Evolutionary conservation across 64 coral and sea anemone genomes (phyloP).

Genomic region (Montipora cactus): DNA sequence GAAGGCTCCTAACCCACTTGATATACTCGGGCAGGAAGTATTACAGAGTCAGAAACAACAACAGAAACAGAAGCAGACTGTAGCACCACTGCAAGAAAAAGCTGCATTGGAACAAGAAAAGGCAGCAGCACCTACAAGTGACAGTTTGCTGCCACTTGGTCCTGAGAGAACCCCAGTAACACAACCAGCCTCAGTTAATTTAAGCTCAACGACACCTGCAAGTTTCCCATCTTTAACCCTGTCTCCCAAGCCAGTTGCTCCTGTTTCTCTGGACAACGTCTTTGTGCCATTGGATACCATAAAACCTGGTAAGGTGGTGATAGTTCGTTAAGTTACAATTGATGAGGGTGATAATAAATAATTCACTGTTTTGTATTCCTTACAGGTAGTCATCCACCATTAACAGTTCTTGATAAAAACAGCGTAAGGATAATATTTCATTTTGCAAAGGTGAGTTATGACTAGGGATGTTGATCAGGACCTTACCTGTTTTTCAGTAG

Average conservation of each 20-base stretch:
- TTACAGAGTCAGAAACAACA: slow-evolving; percentile 91
- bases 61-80: slow-evolving; percentile 86
- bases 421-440: slow-evolving; percentile 89
- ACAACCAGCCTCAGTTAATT: background rate
- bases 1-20: slow-evolving; percentile 69
- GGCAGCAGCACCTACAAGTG: background rate
- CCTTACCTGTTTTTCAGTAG: background rate
- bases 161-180: slow-evolving; percentile 11
- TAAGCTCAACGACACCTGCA: slow-evolving; percentile 48
- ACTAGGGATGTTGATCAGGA: too few relatives aligned
- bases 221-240: slow-evolving; percentile 15
- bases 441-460: slow-evolving; percentile 91
- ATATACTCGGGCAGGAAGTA: slow-evolving; percentile 80
- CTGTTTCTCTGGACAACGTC: slow-evolving; percentile 77
- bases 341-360: too few relatives aligned
- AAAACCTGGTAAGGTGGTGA: slow-evolving; percentile 74
- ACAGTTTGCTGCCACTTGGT: slow-evolving; percentile 21
- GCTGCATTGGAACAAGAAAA: slow-evolving; percentile 12
- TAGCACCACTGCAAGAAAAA: slow-evolving; percentile 59
- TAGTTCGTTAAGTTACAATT: too few relatives aligned
- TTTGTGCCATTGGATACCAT: slow-evolving; percentile 95
- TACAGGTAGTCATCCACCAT: slow-evolving; percentile 75
- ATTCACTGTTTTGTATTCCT: background rate
- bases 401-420: slow-evolving; percentile 96
- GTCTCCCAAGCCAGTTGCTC: slow-evolving; percentile 35